Percentiles rank a stretch among this genome's conserved stretches.
Evolutionary conservation across 2,888 invertebrate species (phyloP).

Genomic region (Pterostichus niger): DNA sequence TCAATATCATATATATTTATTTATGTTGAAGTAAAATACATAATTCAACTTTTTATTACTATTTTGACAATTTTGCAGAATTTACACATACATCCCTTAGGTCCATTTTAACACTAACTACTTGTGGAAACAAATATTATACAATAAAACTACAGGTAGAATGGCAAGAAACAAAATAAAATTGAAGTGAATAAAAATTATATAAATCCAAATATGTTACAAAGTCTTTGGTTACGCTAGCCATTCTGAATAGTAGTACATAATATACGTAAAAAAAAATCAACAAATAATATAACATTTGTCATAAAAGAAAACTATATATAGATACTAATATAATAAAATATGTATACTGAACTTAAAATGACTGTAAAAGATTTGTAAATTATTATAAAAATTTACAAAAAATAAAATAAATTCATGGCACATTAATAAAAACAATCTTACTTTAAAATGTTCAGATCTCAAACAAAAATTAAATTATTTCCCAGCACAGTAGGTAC

Average conservation of each 20-base stretch:
- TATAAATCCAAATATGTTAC: slow-evolving; percentile 75
- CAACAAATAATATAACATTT: slow-evolving; percentile 72
- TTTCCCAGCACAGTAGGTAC: slow-evolving; percentile 18
- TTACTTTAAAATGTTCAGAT: slow-evolving; percentile 34
- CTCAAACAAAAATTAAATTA: slow-evolving; percentile 40
- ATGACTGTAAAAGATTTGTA: slow-evolving; percentile 67
- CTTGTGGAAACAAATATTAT: slow-evolving; percentile 68
- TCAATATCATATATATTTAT: slow-evolving; percentile 61
- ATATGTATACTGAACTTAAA: slow-evolving; percentile 62
- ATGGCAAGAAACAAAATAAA: slow-evolving; percentile 70
- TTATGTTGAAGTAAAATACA: slow-evolving; percentile 75
- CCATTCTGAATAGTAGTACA: slow-evolving; percentile 73
- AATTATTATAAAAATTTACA: slow-evolving; percentile 68
- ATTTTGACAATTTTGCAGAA: slow-evolving; percentile 75
- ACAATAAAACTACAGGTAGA: slow-evolving; percentile 71
- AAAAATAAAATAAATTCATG: slow-evolving; percentile 62
- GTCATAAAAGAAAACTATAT: slow-evolving; percentile 70
- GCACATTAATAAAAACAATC: slow-evolving; percentile 34
- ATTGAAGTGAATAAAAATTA: slow-evolving; percentile 70
- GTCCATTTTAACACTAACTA: slow-evolving; percentile 73
- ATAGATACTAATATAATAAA: slow-evolving; percentile 69
- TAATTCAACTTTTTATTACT: slow-evolving; percentile 75
- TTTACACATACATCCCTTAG: slow-evolving; percentile 76
- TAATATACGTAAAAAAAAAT: slow-evolving; percentile 70
- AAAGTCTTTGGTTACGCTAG: slow-evolving; percentile 78